Base-by-base conservation (phyloP, 2,797 vertebrate species). In the Pelodytes ibericus region DNA sequence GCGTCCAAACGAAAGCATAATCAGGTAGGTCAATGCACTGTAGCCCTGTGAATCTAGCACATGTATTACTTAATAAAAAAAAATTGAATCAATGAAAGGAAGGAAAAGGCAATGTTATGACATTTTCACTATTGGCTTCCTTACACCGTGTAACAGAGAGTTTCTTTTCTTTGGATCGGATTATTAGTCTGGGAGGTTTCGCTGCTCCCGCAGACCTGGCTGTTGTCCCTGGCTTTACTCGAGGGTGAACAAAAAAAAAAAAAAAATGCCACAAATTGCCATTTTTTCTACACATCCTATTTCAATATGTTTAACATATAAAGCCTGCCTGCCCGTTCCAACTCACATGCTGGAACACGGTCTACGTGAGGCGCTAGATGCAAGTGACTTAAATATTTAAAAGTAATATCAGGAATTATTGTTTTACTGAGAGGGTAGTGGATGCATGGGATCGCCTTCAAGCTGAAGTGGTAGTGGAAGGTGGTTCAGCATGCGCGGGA, bases 261-360 rank as follows among this genome's bases (percentile, higher is more conserved):
- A 10, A 44, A 16, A 53, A 72, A 39, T 61, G 62, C 69, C 70
- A 72, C 75, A 72, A 53, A 61, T 29, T 61, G 75, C n/a, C 75
- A 65, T 72, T 53, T 64, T 53, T 64, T 30, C 26, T 66, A 60
- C 27, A 72, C 75, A 67, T 61, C 53, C 60, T 53, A 61, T 41
- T 78, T 72, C 75, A 61, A 78, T 30, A 58, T 66, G 68, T 72
- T 61, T 18, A 51, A 65, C 68, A 71, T 59, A 39, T 78, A 72
- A 78, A 64, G 72, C 6, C 30, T 16, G 7, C 20, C n/a, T 2
- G 67, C 33, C 36, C 56, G 49, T 64, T 64, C 44, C 51, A 77
- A 31, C 51, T 41, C 60, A 47, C 61, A 44, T 49, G 22, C 29
- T 64, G 49, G 51, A 39, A 63, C 44, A 15, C 44, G 18, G 44